Evolutionary conservation across 2,797 vertebrate genomes (phyloP), one percentile per base, ranked within the genome.

Genomic region (Cossypha heuglini): DNA sequence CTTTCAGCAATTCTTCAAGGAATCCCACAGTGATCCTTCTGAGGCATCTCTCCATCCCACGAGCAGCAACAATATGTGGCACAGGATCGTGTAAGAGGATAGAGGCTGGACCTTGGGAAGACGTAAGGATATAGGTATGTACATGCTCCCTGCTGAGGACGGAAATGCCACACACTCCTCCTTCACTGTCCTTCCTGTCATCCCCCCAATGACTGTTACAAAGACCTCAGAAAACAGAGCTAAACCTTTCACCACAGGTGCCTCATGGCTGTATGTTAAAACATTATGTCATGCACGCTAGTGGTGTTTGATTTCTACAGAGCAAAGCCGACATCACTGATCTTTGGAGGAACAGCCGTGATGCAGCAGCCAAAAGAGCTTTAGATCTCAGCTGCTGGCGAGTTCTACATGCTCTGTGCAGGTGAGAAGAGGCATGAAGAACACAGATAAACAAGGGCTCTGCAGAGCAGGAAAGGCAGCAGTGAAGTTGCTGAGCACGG

Each of bases 401-500:
- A 51, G 37, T 74, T 63, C 25, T 22, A 29, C n/a, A 9, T 45
- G 69, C 28, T 63, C 54, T 85, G 90, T 1, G 5, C 25, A 48
- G 52, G 8, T 43, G 49, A 66, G 45, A 68, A 81, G 58, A n/a
- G 16, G 12, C 17, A 24, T 16, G 42, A 64, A 76, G n/a, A 51
- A 51, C 40, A 57, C 8, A 33, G 24, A 55, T 68, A 81, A 59
- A 40, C 2, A 9, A 28, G 49, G 26, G 9, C 42, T 84, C 73
- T 78, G 42, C n/a, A 85, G 31, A 58, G 59, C 4, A 7, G 46
- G 51, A 72, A 78, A 75, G 42, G 19, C 75, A 88, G n/a, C 1
- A 2, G 3, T 52, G 73, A 80, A 79, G 37, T 29, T 38, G 46
- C 21, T 31, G 21, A 49, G 35, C 0, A 0, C 0, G 1, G n/a